These are phyloP conservation scores for Stichodactyla helianthus DNA, from an alignment of 64 coral and sea anemone species.

Conservation along the genomic window DNA sequence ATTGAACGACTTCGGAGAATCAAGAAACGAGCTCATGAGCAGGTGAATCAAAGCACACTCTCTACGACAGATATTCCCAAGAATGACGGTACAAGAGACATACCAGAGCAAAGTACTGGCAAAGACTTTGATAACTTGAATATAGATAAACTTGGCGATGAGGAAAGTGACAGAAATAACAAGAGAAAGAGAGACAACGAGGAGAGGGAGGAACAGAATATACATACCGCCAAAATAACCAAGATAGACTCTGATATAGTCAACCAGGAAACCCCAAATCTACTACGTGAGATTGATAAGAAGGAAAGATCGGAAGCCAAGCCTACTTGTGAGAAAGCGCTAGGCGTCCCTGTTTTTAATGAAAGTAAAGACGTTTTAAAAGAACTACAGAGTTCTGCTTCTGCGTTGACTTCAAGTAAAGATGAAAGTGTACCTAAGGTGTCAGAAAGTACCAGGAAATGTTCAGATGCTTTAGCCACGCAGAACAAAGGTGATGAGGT, in stretches of 20 bases:
- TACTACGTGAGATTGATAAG: not conserved
- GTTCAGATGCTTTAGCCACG: not conserved
- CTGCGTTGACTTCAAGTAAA: too few relatives aligned
- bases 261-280: not conserved
- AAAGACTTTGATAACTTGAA: not conserved
- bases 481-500: not conserved
- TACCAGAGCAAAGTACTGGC: not conserved
- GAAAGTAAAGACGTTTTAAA: not conserved
- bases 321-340: not conserved
- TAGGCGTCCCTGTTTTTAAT: not conserved
- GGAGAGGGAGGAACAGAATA: not conserved
- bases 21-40: not conserved
- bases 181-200: not conserved
- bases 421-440: too few relatives aligned
- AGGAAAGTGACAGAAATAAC: not conserved
- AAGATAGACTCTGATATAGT: not conserved
- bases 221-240: not conserved
- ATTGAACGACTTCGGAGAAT: constrained; percentile 28
- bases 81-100: not conserved
- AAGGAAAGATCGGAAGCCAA: not conserved
- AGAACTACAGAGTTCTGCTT: too few relatives aligned
- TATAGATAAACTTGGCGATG: not conserved
- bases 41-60: not conserved
- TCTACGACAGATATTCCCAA: not conserved
- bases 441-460: too few relatives aligned